Conservation (phyloP, 1,140 invertebrate genomes). For the Pogonognathellus flavescens region DNA sequence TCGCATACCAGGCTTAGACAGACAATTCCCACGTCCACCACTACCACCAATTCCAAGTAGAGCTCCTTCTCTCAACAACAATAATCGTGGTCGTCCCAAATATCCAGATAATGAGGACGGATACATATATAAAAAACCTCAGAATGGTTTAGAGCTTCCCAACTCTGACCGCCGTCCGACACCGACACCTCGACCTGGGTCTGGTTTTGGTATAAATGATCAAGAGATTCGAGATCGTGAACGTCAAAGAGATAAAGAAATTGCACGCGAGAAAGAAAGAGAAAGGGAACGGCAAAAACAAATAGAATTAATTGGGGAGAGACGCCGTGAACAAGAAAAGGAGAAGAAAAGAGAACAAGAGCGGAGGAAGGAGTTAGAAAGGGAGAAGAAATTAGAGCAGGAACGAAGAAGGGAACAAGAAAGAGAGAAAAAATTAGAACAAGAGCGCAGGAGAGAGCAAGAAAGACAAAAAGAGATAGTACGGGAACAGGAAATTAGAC, state of each 20-base stretch:
- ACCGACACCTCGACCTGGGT: background rate
- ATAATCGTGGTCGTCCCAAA: background rate
- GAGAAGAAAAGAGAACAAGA: background rate
- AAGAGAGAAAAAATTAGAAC: background rate
- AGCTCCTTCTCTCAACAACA: background rate
- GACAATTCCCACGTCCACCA: background rate
- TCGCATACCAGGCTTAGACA: background rate
- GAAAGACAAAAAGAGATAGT: background rate
- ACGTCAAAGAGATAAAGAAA: background rate
- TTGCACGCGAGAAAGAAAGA: background rate
- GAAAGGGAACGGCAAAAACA: background rate
- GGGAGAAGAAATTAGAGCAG: background rate
- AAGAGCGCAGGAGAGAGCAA: background rate
- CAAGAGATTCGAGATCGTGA: slow-evolving; percentile 17
- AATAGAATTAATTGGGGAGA: background rate
- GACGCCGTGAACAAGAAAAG: background rate
- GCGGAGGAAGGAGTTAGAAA: background rate
- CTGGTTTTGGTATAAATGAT: background rate
- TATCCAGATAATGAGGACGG: slow-evolving; percentile 5
- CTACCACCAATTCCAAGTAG: background rate
- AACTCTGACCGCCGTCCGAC: background rate
- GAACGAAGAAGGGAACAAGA: background rate
- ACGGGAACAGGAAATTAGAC: background rate
- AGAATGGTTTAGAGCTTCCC: background rate
- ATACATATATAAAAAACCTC: background rate